Evolutionary conservation across 2,113 vertebrate species (phyloP).

Genomic region (Heterotis niloticus): DNA sequence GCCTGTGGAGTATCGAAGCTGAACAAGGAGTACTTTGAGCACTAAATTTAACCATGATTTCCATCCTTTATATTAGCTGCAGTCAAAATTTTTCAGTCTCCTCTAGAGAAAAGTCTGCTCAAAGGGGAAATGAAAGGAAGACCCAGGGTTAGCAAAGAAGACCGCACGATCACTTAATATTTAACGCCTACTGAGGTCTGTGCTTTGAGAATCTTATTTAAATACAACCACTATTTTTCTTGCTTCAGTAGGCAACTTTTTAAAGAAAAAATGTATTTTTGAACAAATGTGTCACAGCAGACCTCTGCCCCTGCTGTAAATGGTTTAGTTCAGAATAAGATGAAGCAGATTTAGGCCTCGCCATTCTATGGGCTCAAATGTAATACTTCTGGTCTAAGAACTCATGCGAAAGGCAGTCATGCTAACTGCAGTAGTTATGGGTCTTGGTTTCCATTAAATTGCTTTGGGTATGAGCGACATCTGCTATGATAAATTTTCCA

Average conservation of each 20-base stretch:
- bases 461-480: no score
- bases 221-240: not conserved
- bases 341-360: no score
- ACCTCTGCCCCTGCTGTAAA: not conserved
- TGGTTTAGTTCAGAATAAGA: not conserved
- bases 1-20: not conserved
- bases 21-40: not conserved
- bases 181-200: not conserved
- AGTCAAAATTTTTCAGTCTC: not conserved
- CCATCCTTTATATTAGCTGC: not conserved
- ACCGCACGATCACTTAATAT: not conserved
- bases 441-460: no score
- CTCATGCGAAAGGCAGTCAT: no score
- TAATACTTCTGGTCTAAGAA: no score
- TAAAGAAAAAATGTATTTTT: not conserved
- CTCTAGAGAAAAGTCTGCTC: not conserved
- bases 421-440: no score
- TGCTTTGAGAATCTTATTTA: not conserved
- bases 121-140: not conserved
- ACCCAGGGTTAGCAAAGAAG: not conserved
- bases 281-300: not conserved
- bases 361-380: no score
- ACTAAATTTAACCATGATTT: not conserved
- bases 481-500: no score
- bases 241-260: constrained; percentile 1